phyloP scores from a whole-genome alignment of 2,113 vertebrate species.

The Patagioenas fasciata region DNA sequence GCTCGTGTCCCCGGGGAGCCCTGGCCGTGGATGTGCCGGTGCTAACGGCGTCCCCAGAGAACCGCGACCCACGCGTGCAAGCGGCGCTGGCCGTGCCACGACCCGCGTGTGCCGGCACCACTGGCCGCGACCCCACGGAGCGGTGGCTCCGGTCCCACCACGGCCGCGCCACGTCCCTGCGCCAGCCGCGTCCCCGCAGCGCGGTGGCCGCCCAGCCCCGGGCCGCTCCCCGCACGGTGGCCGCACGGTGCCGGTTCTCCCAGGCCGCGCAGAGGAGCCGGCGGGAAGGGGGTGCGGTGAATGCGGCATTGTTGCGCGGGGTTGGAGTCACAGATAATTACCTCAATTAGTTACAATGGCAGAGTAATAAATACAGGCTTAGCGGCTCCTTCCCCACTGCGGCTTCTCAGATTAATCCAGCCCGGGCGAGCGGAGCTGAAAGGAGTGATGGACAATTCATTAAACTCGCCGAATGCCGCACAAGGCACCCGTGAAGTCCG shows the following conservation, averaged over 20 bases:
- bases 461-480: slow-evolving; percentile 98
- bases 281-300: slow-evolving; percentile 73
- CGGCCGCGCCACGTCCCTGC: too few relatives aligned
- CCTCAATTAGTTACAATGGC: slow-evolving; percentile 99
- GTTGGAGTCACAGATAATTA: slow-evolving; percentile 99
- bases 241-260: slow-evolving; percentile 50
- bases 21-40: accelerated
- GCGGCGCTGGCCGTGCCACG: background rate
- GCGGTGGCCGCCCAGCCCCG: background rate
- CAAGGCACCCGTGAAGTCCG: slow-evolving; percentile 97
- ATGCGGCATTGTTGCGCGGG: slow-evolving; percentile 91
- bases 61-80: too few relatives aligned
- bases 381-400: slow-evolving; percentile 99
- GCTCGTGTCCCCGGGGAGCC: background rate
- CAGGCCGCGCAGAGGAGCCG: slow-evolving; percentile 49
- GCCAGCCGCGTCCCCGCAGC: background rate
- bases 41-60: background rate
- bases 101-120: too few relatives aligned
- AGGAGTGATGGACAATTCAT: slow-evolving; percentile 99
- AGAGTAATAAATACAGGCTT: slow-evolving; percentile 99
- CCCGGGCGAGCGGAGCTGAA: slow-evolving; percentile 90
- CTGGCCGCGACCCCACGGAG: background rate
- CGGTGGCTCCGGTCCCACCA: background rate
- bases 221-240: background rate
- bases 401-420: slow-evolving; percentile 92